Conservation (phyloP, 2,797 vertebrate species). For the Vipera latastei region DNA sequence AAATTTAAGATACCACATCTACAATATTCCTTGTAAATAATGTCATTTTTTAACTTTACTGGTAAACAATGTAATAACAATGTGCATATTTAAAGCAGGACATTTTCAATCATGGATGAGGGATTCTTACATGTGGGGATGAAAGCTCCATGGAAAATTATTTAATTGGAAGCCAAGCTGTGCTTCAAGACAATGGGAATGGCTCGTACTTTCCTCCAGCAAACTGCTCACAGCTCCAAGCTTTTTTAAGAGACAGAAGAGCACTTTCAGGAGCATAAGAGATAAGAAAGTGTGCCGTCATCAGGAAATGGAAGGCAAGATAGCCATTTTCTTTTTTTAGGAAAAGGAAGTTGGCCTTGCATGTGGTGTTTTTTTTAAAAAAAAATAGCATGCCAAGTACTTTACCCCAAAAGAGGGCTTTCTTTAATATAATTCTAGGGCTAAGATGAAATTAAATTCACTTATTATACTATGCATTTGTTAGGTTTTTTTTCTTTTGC, state of each 20-base stretch:
- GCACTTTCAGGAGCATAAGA: neutral
- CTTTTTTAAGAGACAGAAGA: neutral
- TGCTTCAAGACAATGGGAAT: neutral
- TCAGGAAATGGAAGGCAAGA: neutral
- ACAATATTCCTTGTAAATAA: neutral
- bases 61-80: neutral
- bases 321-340: neutral
- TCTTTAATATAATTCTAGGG: neutral
- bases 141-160: neutral
- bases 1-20: neutral
- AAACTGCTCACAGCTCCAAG: neutral
- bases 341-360: neutral
- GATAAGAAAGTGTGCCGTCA: neutral
- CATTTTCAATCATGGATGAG: slow-evolving; percentile 2
- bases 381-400: neutral
- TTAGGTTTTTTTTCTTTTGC: neutral
- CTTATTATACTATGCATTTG: neutral
- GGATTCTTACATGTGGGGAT: neutral
- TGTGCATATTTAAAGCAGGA: slow-evolving; percentile 22
- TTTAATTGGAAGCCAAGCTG: neutral
- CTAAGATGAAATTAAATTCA: neutral
- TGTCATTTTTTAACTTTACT: neutral
- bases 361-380: neutral
- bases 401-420: neutral
- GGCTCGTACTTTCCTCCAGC: neutral